phyloP scores from a whole-genome alignment of 2,797 vertebrate species.

The Enteromius treurensis region DNA sequence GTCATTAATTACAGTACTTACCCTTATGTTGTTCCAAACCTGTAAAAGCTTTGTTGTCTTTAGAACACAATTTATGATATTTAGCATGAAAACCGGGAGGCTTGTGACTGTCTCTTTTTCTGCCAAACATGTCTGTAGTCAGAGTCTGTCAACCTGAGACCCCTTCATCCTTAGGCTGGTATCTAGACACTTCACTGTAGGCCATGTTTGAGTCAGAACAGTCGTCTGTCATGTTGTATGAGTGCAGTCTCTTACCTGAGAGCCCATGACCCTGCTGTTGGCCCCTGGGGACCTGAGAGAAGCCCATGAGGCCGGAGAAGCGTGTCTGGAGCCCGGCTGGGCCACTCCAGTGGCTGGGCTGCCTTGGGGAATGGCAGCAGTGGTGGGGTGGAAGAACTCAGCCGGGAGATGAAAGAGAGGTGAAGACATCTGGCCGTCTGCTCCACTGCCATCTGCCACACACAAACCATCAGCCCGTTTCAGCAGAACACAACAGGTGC shows the following conservation, averaged over 20 bases:
- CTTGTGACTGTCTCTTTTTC: too few species aligned
- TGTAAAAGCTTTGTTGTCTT: too few species aligned
- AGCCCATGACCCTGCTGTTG: slow-evolving; percentile 83
- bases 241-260: slow-evolving; percentile 68
- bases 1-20: too few species aligned
- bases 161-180: neutral
- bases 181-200: neutral
- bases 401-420: slow-evolving; percentile 82
- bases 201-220: neutral
- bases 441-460: slow-evolving; percentile 60
- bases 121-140: neutral
- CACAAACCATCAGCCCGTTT: slow-evolving; percentile 44
- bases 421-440: slow-evolving; percentile 63
- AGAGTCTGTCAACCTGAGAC: neutral
- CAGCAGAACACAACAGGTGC: slow-evolving; percentile 42
- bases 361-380: slow-evolving; percentile 72
- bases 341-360: slow-evolving; percentile 62
- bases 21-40: too few species aligned
- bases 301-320: slow-evolving; percentile 90
- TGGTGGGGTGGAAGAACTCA: slow-evolving; percentile 90
- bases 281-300: slow-evolving; percentile 86
- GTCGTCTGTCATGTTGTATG: neutral
- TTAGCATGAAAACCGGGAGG: too few species aligned
- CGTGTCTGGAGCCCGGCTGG: slow-evolving; percentile 66
- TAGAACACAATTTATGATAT: too few species aligned